Evolutionary conservation across 2,888 invertebrate species (phyloP).

Genomic region (Rhynchonema sp.): DNA sequence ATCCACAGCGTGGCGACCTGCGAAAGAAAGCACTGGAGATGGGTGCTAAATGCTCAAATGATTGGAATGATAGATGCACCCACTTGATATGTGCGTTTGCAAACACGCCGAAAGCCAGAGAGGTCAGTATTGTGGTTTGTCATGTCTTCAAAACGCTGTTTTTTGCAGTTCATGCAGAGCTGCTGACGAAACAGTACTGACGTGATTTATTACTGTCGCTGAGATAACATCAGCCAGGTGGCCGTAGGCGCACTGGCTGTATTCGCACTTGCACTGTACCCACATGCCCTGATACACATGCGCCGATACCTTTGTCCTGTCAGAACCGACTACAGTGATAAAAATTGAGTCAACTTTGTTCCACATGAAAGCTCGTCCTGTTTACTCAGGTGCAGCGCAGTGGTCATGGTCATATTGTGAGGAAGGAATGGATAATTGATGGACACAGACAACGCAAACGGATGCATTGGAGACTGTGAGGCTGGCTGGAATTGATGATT

Average conservation of each 20-base stretch:
- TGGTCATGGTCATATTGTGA: conserved; percentile 42
- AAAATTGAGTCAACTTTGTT: too few species aligned
- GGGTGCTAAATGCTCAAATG: conserved; percentile 55
- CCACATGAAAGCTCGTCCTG: not conserved
- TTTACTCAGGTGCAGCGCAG: not conserved
- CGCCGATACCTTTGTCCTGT: too few species aligned
- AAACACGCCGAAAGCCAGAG: conserved; percentile 65
- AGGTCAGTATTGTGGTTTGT: conserved; percentile 42
- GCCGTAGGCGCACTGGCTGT: too few species aligned
- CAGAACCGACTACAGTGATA: too few species aligned
- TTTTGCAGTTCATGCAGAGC: too few species aligned
- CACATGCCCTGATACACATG: not conserved
- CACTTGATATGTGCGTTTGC: conserved; percentile 73
- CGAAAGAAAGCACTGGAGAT: conserved; percentile 49
- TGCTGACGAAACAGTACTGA: too few species aligned
- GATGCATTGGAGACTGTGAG: conserved; percentile 46
- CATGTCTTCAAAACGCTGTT: too few species aligned
- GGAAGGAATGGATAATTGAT: conserved; percentile 52
- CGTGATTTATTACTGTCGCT: too few species aligned
- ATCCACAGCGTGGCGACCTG: conserved; percentile 51
- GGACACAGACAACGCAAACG: conserved; percentile 42
- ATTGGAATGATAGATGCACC: conserved; percentile 55
- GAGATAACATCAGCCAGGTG: too few species aligned
- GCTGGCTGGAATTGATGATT: too few species aligned
- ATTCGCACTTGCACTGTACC: too few species aligned